Conservation (phyloP, 2,888 invertebrate species). For the Lypha dubia region DNA sequence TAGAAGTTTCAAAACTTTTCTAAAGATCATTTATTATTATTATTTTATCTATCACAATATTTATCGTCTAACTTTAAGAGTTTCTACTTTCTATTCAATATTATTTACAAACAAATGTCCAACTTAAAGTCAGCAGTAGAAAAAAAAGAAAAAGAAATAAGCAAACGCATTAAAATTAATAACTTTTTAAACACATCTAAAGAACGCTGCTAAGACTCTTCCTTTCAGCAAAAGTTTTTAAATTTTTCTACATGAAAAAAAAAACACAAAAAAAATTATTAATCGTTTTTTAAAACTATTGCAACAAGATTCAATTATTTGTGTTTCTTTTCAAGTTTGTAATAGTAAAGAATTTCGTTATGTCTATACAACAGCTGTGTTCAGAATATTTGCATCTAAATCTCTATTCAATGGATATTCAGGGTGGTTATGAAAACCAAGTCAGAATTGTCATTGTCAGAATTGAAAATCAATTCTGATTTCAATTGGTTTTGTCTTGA, state of each 20-base stretch:
- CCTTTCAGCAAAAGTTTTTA: conserved; percentile 17
- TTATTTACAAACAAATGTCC: conserved; percentile 51
- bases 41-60: conserved; percentile 49
- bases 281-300: conserved; percentile 4
- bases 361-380: neutral
- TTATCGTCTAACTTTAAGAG: conserved; percentile 24
- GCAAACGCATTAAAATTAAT: conserved; percentile 57
- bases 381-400: neutral
- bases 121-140: conserved; percentile 1
- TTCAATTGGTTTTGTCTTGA: too few relatives aligned
- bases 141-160: conserved; percentile 24
- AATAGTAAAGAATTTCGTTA: conserved; percentile 1
- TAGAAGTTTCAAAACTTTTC: conserved; percentile 27
- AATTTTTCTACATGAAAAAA: conserved; percentile 1
- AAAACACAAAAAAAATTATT: neutral
- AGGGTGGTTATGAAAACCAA: too few relatives aligned
- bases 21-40: conserved; percentile 22
- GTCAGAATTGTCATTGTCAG: too few relatives aligned
- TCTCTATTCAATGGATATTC: too few relatives aligned
- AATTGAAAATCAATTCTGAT: too few relatives aligned
- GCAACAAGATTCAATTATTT: neutral
- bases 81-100: neutral
- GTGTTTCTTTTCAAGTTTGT: neutral
- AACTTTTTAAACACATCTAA: conserved; percentile 56
- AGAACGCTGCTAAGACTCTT: conserved; percentile 19